These are phyloP conservation scores for Champsocephalus gunnari DNA, from an alignment of 2,797 vertebrate genomes.

Conservation along the genomic window DNA sequence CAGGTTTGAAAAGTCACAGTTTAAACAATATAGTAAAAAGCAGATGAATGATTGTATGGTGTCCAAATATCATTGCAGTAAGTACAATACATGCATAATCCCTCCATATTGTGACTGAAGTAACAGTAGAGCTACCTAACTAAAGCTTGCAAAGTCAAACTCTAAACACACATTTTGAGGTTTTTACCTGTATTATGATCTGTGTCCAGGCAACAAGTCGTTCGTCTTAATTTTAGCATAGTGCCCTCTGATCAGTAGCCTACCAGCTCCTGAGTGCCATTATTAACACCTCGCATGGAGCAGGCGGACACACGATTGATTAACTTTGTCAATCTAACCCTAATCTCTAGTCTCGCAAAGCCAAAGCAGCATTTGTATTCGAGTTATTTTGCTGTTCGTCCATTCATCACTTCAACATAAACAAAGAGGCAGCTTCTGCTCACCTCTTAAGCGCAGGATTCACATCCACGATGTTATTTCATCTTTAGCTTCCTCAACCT, in stretches of 20 bases:
- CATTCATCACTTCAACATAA: conserved; percentile 1
- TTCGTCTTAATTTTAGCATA: neutral
- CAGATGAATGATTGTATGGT: neutral
- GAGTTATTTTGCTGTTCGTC: neutral
- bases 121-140: neutral
- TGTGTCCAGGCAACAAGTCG: neutral
- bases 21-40: neutral
- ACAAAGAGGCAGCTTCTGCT: conserved; percentile 6
- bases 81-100: neutral
- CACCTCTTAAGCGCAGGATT: conserved; percentile 16
- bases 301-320: conserved; percentile 9
- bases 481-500: neutral
- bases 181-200: conserved; percentile 6
- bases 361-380: neutral
- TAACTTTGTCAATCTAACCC: conserved; percentile 10
- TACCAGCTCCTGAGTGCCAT: conserved; percentile 37
- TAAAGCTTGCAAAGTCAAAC: neutral
- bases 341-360: neutral
- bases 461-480: conserved; percentile 1
- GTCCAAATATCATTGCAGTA: neutral
- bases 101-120: neutral
- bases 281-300: conserved; percentile 33
- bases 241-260: conserved; percentile 42
- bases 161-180: neutral
- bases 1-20: neutral